Evolutionary conservation across 1,140 invertebrate genomes (phyloP), one percentile per base, ranked within the genome.

Genomic region (Aphaenogaster floridana): DNA sequence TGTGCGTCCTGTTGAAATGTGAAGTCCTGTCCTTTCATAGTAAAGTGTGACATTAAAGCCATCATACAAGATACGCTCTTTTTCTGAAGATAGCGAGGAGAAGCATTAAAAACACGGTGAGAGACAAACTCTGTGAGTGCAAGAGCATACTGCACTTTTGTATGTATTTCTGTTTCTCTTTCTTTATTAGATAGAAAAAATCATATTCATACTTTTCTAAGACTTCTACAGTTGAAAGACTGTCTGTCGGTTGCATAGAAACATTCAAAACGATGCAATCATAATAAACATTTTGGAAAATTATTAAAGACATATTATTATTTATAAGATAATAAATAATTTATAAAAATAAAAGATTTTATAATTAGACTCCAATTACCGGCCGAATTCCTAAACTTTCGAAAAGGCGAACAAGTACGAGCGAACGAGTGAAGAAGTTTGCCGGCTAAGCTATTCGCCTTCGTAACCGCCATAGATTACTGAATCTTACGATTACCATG

Each of bases 341-440:
- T 28, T 28, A 28, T 28, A 28, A 28, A 0, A 28, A 28, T 28
- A 28, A 28, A 28, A 28, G 28, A 28, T 28, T 45, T 9, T 48
- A 0, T n/a, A 78, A 78, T n/a, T 78, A 17, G 88, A 91, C 89
- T 89, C 71, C 92, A 92, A 92, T 93, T 93, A 93, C 88, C 69
- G 52, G 86, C 36, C 54, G 64, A 79, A 91, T 72, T 91, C 80
- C 68, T 45, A 81, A 88, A 88, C 89, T 88, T 63, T 76, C 45
- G 15, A 45, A 52, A 80, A 52, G 52, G 71, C 77, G 81, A 81
- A 69, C 63, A 77, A 69, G 52, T 79, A 85, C 87, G 86, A 85
- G 90, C 84, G 90, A 71, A 54, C 78, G 89, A 84, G 86, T 86
- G 78, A 74, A 87, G 3, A 11, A 64, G 77, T 66, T 79, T 50